Base-by-base conservation (phyloP, 2,888 invertebrate species). In the Helleia helle region DNA sequence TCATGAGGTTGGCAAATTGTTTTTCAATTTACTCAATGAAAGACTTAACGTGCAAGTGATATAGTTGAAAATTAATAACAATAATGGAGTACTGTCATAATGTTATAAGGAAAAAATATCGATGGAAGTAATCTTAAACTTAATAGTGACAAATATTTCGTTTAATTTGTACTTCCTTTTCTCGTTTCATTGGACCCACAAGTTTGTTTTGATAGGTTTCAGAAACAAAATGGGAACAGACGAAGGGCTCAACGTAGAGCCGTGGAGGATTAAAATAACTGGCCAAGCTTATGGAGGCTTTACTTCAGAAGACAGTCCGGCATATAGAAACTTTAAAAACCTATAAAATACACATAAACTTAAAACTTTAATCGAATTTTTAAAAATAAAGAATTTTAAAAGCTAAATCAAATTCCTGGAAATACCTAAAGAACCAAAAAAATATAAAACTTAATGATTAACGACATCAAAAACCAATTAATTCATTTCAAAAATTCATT, bases 181-280 rank as follows among this genome's bases (percentile, higher is more conserved):
- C 71, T 72, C 76, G 75, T 72, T 69, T 51, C 68, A 50, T 80
- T 80, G 80, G 79, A 77, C 80, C 81, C 80, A 67, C 72, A 74
- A 64, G 59, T 71, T 69, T 72, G 47, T 58, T 55, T 62, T 66
- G 62, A 56, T 55, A n/a, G n/a, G 62, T 58, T 51, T 56, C 49
- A 52, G 44, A 47, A 38, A 44, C 44, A 40, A 22, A 45, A 40
- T 41, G 41, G 43, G 37, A 39, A 29, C 40, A 46, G 25, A 44
- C 39, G 36, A 49, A 43, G 15, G 40, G 31, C 31, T 28, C 18
- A 40, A 29, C 31, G 8, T 26, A 11, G 34, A 29, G 18, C 22
- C 27, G 39, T 13, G 4, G 12, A 11, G 18, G 18, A 12, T 22
- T 34, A 8, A 30, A n/a, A n/a, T 9, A 6, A 5, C 18, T 6